Conservation (phyloP, 2,113 vertebrate species). For the Rhabdomys dilectus region DNA sequence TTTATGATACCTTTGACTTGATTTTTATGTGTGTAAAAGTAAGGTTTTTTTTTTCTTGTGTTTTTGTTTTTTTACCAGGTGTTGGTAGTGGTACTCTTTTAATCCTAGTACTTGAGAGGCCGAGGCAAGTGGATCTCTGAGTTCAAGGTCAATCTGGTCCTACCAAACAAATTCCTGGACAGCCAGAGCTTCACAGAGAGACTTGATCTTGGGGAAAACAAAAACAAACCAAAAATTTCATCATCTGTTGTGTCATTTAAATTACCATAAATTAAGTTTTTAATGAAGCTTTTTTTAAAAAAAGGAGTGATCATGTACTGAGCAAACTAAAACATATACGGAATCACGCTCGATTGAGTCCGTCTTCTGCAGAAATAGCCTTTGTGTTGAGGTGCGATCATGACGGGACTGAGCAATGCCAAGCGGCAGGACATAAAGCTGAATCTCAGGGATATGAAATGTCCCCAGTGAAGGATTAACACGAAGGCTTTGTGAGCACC, state of each 20-base stretch:
- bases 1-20: not conserved
- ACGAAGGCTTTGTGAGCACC: rapidly evolving
- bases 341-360: not conserved
- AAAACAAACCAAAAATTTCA: not conserved
- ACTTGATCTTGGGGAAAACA: not conserved
- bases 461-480: not conserved
- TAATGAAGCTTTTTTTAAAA: not conserved
- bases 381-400: not conserved
- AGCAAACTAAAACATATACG: not conserved
- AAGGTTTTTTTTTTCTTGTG: too few relatives aligned
- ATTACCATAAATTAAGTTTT: not conserved
- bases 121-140: not conserved
- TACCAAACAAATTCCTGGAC: not conserved
- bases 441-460: not conserved
- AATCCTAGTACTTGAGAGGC: not conserved
- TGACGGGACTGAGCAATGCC: not conserved
- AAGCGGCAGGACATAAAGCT: rapidly evolving
- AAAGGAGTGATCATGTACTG: not conserved
- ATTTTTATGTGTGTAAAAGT: not conserved
- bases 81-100: not conserved
- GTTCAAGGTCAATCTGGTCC: not conserved
- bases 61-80: too few relatives aligned
- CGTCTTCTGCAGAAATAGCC: constrained; percentile 42
- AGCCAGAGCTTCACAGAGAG: not conserved
- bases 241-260: not conserved